A percentile compares a stretch with the other conserved stretches of the same genome.
phyloP scores from a whole-genome alignment of 2,113 vertebrate genomes.

The Cyanoderma ruficeps region DNA sequence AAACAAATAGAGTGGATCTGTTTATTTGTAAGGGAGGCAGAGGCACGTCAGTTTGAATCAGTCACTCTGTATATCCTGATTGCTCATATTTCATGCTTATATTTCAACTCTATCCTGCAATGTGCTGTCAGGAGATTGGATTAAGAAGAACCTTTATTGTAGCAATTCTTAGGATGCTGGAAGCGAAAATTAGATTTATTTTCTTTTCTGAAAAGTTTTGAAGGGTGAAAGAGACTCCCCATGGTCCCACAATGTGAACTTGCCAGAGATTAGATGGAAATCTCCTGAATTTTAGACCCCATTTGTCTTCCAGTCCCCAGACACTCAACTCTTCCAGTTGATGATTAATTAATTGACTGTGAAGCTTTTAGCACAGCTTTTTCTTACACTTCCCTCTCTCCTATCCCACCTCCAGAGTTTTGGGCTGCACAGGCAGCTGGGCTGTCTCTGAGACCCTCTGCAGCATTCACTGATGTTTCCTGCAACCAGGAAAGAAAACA shows the following conservation, averaged over 20 bases:
- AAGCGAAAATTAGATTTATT: background rate
- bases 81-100: background rate
- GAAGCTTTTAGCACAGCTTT: background rate
- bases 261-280: background rate
- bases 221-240: background rate
- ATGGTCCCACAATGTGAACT: accelerated
- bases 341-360: background rate
- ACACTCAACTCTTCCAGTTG: background rate
- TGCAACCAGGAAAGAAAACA: background rate
- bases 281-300: background rate
- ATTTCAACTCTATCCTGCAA: background rate
- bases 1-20: background rate
- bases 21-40: background rate
- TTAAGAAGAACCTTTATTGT: background rate
- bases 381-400: background rate
- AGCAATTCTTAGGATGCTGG: background rate
- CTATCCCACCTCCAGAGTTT: background rate
- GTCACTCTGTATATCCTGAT: background rate
- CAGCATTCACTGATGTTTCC: background rate
- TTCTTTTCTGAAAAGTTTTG: background rate
- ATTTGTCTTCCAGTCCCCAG: background rate
- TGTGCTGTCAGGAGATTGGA: background rate
- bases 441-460: background rate
- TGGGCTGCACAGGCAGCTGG: background rate
- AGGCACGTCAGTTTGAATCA: background rate